Base-by-base conservation (phyloP, 23 tunicate species). In the Phallusia fumigata region DNA sequence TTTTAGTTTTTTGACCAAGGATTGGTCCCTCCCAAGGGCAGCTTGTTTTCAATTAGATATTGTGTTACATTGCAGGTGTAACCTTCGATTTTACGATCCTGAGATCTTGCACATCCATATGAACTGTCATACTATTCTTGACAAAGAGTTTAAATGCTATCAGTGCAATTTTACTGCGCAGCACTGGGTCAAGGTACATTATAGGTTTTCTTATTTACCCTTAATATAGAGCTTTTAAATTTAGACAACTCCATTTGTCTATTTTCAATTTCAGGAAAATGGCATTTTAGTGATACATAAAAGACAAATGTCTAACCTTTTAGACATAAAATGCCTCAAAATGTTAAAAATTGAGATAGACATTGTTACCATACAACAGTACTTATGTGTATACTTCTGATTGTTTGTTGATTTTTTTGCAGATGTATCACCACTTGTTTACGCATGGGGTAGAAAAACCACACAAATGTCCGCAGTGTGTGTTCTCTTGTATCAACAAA, bases 361-460 rank as follows among this genome's bases (percentile, higher is more conserved):
- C n/a, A n/a, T n/a, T n/a, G n/a, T n/a, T n/a, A n/a, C n/a, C n/a
- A n/a, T n/a, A n/a, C n/a, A n/a, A n/a, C n/a, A n/a, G n/a, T n/a
- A n/a, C n/a, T n/a, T n/a, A n/a, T n/a, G n/a, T n/a, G n/a, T n/a
- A n/a, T n/a, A n/a, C n/a, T n/a, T n/a, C n/a, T n/a, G n/a, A n/a
- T 22, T 58, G 28, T 58, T 58, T 22, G 28, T 58, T 58, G 3
- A 1, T 50, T 35, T 36, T 80, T n/a, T n/a, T n/a, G n/a, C n/a
- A 90, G 95, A 90, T 90, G 95, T 72, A 90, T 74, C 83, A 82
- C 40, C 95, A 90, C 35, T 64, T 94, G 30, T 94, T 94, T 77
- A 82, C 64, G n/a, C 98, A 94, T 75, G 98, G 98, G 19, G 34
- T 94, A 12, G 84, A 84, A 52, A 94, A 94, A 72, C 98, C 98